Base-by-base conservation (phyloP, 2,113 vertebrate genomes). In the Oreochromis spilurus region DNA sequence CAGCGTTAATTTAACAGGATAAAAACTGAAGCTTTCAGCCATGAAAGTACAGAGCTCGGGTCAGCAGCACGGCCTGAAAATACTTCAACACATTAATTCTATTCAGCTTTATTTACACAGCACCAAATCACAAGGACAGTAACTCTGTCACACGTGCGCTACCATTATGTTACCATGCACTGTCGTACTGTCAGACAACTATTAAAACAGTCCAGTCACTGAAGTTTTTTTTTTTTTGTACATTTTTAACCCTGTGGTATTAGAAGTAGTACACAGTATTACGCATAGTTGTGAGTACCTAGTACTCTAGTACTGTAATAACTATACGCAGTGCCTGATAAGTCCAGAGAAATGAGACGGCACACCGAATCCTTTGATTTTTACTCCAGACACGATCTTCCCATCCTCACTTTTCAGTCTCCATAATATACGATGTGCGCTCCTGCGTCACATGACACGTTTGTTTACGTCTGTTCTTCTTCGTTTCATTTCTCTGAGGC, bases 201-300 rank as follows among this genome's bases (percentile, higher is more conserved):
- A 21, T 6, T 21, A 21, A 21, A 54, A 21, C 52, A 21, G 52
- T 53, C n/a, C n/a, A 12, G n/a, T 54, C n/a, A 54, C 53, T 54
- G 53, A 54, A 21, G n/a, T 21, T 53, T 0, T 24, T 24, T 24
- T 24, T 24, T 36, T 38, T 40, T 40, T 10, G 38, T 6, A 55
- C 1, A 55, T 55, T 55, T 24, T 55, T 11, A 55, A 55, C 53
- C 5, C 53, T 24, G 53, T 54, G n/a, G 53, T 0, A 13, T 55
- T 24, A 55, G n/a, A 55, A 24, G 1, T 6, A 55, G 21, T 55
- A 24, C 53, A 55, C 1, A 55, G 53, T 55, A 21, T 55, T 55
- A 24, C 0, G 2, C 24, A 54, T 1, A 54, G 53, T 54, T 54
- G n/a, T 54, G 53, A 54, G 52, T 54, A 36, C 7, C 36, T 36